Base-by-base conservation (phyloP, 1,140 invertebrate species). In the Eriosoma lanigerum region DNA sequence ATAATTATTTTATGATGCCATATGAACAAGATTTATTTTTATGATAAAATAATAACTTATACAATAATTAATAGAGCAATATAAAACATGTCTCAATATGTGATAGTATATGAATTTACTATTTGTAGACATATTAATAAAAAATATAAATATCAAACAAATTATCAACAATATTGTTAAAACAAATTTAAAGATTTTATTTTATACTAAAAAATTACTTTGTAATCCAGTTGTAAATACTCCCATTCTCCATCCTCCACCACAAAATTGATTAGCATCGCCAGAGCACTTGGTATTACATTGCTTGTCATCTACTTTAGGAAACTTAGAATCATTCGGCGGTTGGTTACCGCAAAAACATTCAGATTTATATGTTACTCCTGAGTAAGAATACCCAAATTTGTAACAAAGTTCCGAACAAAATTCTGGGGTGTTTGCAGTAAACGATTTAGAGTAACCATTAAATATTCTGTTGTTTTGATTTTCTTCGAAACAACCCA, bases 241-340 rank as follows among this genome's bases (percentile, higher is more conserved):
- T 52, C 78, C 82, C 24, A 83, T 38, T 50, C 75, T 82, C 60
- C 82, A 60, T 26, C 66, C 50, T 15, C 82, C 82, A 4, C 83
- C 83, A 75, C 83, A 84, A 32, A 50, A 68, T 81, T 83, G 75
- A 52, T 78, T 68, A 0, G 60, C 17, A 48, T 84, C 82, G 6
- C 83, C 83, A 2, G 78, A 72, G 68, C 83, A 84, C 66, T 81
- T 80, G 5, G 64, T 60, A 32, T 81, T 68, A 26, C 83, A 84
- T 21, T 84, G 81, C 17, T 50, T 81, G 17, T 82, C 81, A 26
- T 78, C 75, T n/a, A 50, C 26, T 26, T 54, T 54, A 0, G 73
- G 26, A 58, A 81, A 81, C 15, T 13, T 38, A 15, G 76, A 52
- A 24, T 68, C 70, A 17, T 75, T 76, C n/a, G 81, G 80, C 19